Base-by-base conservation (phyloP, 37 sponge, comb jelly and placozoan species). In the Spongilla lacustris region DNA sequence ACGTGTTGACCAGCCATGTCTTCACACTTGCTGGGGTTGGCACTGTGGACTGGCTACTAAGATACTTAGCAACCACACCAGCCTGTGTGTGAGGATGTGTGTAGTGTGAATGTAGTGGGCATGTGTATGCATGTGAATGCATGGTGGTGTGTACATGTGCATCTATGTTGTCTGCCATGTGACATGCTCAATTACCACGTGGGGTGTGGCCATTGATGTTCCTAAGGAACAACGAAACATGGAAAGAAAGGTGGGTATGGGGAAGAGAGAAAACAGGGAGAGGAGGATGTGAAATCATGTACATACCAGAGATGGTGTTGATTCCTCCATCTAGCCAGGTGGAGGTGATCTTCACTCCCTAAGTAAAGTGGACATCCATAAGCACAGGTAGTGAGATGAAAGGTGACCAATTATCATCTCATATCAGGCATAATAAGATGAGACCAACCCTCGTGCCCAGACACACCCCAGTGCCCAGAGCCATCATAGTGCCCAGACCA, bases 131-230 rank as follows among this genome's bases (percentile, higher is more conserved):
- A n/a, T n/a, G n/a, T n/a, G n/a, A n/a, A n/a, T n/a, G n/a, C n/a
- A n/a, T n/a, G n/a, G n/a, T n/a, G n/a, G n/a, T n/a, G n/a, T n/a
- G n/a, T n/a, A n/a, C n/a, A n/a, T n/a, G n/a, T n/a, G n/a, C n/a
- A n/a, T n/a, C n/a, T n/a, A n/a, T n/a, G n/a, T n/a, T n/a, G n/a
- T n/a, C n/a, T n/a, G n/a, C n/a, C 6, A 3, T 9, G 6, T 3
- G 3, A 41, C 6, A 41, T 41, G n/a, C n/a, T n/a, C n/a, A n/a
- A 8, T 58, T 58, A 58, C 88, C 30, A 88, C 78, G 29, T 88
- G 88, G 68, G 88, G 83, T 22, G 88, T 36, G 34, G 88, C 83
- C 88, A 88, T 88, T 26, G 88, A 88, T 22, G 88, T 88, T 13
- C 86, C 86, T 76, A 38, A 36, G 1, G 76, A 36, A 35, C 4